Conservation (phyloP, 2,113 vertebrate species). For the Caranx ignobilis region DNA sequence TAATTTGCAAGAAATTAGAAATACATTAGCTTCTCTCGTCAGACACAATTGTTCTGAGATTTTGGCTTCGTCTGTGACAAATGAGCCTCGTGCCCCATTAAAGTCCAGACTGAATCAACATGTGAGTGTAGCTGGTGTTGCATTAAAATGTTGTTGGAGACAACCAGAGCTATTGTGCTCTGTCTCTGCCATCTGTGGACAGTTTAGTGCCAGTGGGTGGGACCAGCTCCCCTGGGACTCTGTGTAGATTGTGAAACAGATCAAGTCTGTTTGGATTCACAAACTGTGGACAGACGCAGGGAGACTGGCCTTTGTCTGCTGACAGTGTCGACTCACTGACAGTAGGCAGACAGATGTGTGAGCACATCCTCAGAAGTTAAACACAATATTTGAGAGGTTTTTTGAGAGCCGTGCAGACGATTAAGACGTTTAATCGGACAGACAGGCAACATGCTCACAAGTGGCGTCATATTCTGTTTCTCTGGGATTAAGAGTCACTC, state of each 20-base stretch:
- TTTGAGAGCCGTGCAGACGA: background rate
- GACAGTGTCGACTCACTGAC: background rate
- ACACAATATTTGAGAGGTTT: background rate
- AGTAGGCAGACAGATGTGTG: background rate
- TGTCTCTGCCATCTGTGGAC: conserved; percentile 66
- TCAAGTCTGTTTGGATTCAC: conserved; percentile 53
- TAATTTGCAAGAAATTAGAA: no score
- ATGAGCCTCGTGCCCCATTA: conserved; percentile 25
- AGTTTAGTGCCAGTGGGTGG: conserved; percentile 60
- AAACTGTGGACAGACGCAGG: conserved; percentile 28
- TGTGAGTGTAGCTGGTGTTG: conserved; percentile 24
- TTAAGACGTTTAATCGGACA: background rate
- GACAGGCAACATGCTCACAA: background rate
- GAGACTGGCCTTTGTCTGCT: background rate
- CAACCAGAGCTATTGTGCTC: conserved; percentile 67
- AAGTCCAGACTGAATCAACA: conserved; percentile 40
- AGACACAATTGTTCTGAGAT: background rate
- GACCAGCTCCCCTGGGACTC: conserved; percentile 51
- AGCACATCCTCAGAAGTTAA: background rate
- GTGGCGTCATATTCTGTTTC: background rate
- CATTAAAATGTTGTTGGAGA: conserved; percentile 40
- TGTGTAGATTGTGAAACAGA: conserved; percentile 46
- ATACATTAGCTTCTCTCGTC: background rate
- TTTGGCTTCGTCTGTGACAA: conserved; percentile 20
- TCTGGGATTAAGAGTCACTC: background rate